These are phyloP conservation scores for Drosophila persimilis DNA, from an alignment of 1,140 invertebrate species.

Conservation along the genomic window DNA sequence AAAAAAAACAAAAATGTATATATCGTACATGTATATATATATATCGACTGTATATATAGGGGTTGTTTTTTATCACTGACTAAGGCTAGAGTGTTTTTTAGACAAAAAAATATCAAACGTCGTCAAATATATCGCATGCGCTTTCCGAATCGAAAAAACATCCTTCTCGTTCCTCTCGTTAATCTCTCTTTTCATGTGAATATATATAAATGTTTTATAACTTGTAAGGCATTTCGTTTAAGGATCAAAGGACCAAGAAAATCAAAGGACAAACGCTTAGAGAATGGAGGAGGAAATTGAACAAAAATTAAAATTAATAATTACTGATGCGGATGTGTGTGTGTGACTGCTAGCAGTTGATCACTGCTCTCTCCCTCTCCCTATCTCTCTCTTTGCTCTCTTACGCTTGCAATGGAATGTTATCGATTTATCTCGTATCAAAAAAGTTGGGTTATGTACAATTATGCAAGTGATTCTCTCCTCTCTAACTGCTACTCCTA, in stretches of 20 bases:
- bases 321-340: constrained; percentile 81
- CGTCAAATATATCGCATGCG: constrained; percentile 33
- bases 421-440: constrained; percentile 61
- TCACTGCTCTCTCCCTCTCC: constrained; percentile 25
- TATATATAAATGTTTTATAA: constrained; percentile 34
- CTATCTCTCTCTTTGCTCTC: constrained; percentile 2
- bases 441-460: constrained; percentile 72
- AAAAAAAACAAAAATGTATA: constrained; percentile 57
- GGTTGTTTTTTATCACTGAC: constrained; percentile 61
- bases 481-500: constrained; percentile 8
- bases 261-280: constrained; percentile 20
- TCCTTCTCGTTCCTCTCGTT: constrained; percentile 13
- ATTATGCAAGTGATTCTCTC: constrained; percentile 37
- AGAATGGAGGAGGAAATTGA: constrained; percentile 29
- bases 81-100: constrained; percentile 52
- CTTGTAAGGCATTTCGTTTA: constrained; percentile 45
- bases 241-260: constrained; percentile 31
- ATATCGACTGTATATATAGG: constrained; percentile 28
- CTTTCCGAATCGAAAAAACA: constrained; percentile 27
- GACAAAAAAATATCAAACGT: constrained; percentile 73
- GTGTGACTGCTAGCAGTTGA: constrained; percentile 70
- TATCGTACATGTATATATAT: constrained; percentile 29
- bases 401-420: constrained; percentile 69
- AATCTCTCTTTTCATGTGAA: constrained; percentile 21
- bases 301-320: constrained; percentile 77